Evolutionary conservation across 2,888 invertebrate species (phyloP).

Genomic region (Chouioia cunea): DNA sequence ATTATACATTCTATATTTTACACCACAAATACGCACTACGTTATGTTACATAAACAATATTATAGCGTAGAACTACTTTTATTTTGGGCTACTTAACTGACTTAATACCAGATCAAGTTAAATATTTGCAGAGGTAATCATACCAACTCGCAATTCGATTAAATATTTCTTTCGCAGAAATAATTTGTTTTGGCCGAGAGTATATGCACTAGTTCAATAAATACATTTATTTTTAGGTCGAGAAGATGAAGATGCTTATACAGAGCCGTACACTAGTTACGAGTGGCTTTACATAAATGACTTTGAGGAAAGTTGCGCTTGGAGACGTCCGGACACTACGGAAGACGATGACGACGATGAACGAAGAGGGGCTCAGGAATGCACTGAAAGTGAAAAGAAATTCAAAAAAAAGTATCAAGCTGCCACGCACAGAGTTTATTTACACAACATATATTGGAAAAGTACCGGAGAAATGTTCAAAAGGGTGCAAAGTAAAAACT

Average conservation of each 20-base stretch:
- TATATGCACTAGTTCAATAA: too few relatives aligned
- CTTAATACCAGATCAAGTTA: too few relatives aligned
- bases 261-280: constrained; percentile 79
- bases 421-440: constrained; percentile 82
- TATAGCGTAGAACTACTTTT: too few relatives aligned
- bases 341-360: constrained; percentile 67
- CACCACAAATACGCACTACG: too few relatives aligned
- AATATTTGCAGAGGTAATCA: too few relatives aligned
- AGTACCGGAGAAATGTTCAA: constrained; percentile 92
- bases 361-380: constrained; percentile 71
- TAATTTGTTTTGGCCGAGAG: too few relatives aligned
- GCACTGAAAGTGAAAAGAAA: constrained; percentile 87
- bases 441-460: constrained; percentile 75
- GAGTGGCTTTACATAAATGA: constrained; percentile 85
- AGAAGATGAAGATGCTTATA: constrained; percentile 81
- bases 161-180: too few relatives aligned
- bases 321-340: constrained; percentile 71
- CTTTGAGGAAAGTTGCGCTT: constrained; percentile 76
- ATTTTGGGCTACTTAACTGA: too few relatives aligned
- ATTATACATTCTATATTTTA: not conserved
- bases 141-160: too few relatives aligned
- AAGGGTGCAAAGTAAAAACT: constrained; percentile 84
- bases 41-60: too few relatives aligned
- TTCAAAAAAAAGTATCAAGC: constrained; percentile 89
- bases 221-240: constrained; percentile 55